Evolutionary conservation across 2,888 invertebrate species (phyloP).

Genomic region (Bugula neritina): DNA sequence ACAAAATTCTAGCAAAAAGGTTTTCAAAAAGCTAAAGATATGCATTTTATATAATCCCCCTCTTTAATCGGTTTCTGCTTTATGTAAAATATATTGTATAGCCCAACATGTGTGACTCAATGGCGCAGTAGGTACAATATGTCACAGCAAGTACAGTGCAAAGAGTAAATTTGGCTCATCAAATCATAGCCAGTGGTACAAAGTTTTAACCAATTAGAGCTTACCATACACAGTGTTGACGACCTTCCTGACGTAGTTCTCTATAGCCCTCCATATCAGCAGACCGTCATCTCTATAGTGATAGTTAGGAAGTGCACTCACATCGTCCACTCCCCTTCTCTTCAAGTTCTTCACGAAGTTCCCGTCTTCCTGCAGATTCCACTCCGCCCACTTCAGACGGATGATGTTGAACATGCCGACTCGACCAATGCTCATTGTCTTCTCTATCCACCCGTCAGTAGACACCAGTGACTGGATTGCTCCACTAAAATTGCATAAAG

Average conservation of each 20-base stretch:
- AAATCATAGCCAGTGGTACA: background rate
- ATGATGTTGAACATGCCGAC: slow-evolving; percentile 28
- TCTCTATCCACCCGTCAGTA: slow-evolving; percentile 29
- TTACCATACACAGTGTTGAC: slow-evolving; percentile 36
- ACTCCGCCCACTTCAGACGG: background rate
- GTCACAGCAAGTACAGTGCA: no score
- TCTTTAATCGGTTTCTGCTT: background rate
- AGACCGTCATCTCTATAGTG: slow-evolving; percentile 51
- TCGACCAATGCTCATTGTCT: slow-evolving; percentile 29
- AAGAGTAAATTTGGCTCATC: no score
- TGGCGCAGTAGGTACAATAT: no score
- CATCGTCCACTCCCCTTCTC: slow-evolving; percentile 38
- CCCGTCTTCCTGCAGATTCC: background rate
- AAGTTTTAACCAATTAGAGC: slow-evolving; percentile 4
- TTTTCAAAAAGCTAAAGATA: background rate
- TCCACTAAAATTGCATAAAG: no score
- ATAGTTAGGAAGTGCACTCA: slow-evolving; percentile 44
- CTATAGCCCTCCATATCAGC: slow-evolving; percentile 43
- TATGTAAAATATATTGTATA: background rate
- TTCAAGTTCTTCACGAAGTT: slow-evolving; percentile 1
- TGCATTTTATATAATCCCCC: no score
- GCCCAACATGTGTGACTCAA: no score
- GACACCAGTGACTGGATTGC: slow-evolving; percentile 28
- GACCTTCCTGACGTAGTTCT: slow-evolving; percentile 38
- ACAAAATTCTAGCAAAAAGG: background rate